Percentiles rank a stretch among this genome's conserved stretches.
Conservation (phyloP, 2,888 invertebrate species). For the Bimastos eiseni region DNA sequence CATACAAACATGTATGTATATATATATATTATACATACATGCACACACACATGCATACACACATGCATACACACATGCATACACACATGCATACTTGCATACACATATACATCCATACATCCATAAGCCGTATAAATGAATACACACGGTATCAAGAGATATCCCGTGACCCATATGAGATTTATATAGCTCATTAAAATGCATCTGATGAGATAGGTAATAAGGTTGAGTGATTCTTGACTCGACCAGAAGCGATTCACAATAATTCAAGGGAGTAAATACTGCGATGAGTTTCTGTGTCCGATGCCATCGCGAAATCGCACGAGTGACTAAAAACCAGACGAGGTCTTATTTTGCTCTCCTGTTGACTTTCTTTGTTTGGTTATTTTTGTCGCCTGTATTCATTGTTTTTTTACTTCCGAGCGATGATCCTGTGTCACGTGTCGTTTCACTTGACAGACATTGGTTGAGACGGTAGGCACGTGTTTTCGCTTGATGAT, state of each 20-base stretch:
- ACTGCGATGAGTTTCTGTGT: neutral
- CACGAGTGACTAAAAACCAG: neutral
- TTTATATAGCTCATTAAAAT: neutral
- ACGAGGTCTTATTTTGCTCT: neutral
- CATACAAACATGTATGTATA: no score
- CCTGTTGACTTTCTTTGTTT: neutral
- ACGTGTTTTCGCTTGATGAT: neutral
- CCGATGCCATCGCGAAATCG: neutral
- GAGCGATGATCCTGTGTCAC: neutral
- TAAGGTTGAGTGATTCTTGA: neutral
- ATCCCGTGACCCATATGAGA: neutral
- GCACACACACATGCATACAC: no score
- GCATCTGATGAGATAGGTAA: neutral
- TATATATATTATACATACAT: no score
- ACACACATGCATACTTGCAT: neutral
- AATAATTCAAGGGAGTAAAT: neutral
- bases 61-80: neutral
- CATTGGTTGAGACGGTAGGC: no score
- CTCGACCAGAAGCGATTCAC: neutral
- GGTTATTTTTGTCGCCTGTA: neutral
- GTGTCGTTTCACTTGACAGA: neutral
- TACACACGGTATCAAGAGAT: no score
- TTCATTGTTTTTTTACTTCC: neutral
- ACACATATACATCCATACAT: slow-evolving; percentile 14
- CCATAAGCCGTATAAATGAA: neutral